Conservation (phyloP, 2,113 vertebrate species). For the Phyllostomus discolor region DNA sequence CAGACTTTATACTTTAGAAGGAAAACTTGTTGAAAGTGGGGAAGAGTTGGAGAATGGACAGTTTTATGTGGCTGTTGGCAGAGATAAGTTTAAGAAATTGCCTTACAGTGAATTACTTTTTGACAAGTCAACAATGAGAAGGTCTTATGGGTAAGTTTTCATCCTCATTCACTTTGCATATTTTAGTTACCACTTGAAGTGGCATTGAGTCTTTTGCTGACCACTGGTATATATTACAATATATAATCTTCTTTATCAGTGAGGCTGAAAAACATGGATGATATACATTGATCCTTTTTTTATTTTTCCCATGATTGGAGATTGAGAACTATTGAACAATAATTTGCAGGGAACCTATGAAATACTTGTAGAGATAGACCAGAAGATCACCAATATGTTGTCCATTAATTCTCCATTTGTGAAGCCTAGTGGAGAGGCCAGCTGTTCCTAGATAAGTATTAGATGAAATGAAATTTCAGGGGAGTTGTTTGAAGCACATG, state of each 20-base stretch:
- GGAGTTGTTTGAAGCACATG: neutral
- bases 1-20: constrained; percentile 93
- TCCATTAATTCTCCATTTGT: neutral
- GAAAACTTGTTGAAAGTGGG: constrained; percentile 87
- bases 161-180: neutral
- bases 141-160: constrained; percentile 85
- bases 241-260: neutral
- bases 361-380: neutral
- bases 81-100: constrained; percentile 94
- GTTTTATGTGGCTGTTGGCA: constrained; percentile 95
- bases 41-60: constrained; percentile 91
- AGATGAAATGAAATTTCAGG: neutral
- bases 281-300: neutral
- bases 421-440: neutral
- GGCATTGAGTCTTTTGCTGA: neutral
- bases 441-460: neutral
- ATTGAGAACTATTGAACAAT: neutral
- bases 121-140: constrained; percentile 83
- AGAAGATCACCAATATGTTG: neutral
- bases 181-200: neutral
- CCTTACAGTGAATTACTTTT: constrained; percentile 90
- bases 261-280: neutral
- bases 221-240: neutral
- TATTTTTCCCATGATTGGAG: neutral
- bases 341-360: neutral